phyloP scores from a whole-genome alignment of 2,888 invertebrate genomes.

The Odontocerum albicorne region DNA sequence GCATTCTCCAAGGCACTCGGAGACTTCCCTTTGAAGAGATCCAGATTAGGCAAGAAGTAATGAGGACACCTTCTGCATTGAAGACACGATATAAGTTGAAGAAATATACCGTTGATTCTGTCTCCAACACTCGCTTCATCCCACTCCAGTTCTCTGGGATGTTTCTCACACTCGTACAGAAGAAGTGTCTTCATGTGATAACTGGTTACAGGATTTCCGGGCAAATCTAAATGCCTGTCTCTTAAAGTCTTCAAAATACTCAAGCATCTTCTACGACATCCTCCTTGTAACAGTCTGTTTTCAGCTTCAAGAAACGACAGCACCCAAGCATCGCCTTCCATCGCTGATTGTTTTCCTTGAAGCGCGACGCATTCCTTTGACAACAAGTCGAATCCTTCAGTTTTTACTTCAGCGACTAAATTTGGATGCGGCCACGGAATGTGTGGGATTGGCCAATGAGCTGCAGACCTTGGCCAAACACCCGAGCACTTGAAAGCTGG shows the following conservation, averaged over 20 bases:
- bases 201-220: constrained; percentile 85
- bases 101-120: constrained; percentile 88
- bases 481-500: constrained; percentile 94
- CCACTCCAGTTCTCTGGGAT: constrained; percentile 92
- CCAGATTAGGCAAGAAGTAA: constrained; percentile 91
- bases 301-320: constrained; percentile 90
- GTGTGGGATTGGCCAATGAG: constrained; percentile 90
- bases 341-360: constrained; percentile 82
- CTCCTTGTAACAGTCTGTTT: constrained; percentile 82
- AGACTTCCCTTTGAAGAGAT: constrained; percentile 90
- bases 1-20: constrained; percentile 88
- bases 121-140: constrained; percentile 89
- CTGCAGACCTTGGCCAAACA: constrained; percentile 91
- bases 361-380: constrained; percentile 82
- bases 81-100: constrained; percentile 92
- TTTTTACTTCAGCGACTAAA: constrained; percentile 88
- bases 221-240: constrained; percentile 85
- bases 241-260: constrained; percentile 87
- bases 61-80: constrained; percentile 94
- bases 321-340: constrained; percentile 97
- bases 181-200: constrained; percentile 90
- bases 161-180: constrained; percentile 95
- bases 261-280: constrained; percentile 82
- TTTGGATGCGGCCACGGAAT: constrained; percentile 93
- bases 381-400: constrained; percentile 91